A percentile compares a stretch with the other conserved stretches of the same genome.
Conservation (phyloP, 2,888 invertebrate genomes). For the Chrysolina oricalcia region DNA sequence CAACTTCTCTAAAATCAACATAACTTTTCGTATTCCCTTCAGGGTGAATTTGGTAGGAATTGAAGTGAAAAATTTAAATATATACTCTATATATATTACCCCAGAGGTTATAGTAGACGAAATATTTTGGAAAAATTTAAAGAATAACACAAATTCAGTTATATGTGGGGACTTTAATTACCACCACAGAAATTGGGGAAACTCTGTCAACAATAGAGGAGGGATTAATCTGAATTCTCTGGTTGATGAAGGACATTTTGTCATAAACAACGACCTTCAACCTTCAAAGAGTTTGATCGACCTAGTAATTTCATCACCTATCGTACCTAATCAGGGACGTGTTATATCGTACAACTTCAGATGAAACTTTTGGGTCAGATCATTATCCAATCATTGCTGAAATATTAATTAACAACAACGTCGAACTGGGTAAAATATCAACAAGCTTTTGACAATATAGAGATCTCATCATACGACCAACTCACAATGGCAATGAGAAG, state of each 20-base stretch:
- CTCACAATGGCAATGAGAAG: not conserved
- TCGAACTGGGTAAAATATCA: not conserved
- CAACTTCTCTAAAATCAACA: not conserved
- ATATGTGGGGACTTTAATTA: conserved; percentile 17
- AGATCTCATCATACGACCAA: not conserved
- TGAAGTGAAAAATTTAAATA: not conserved
- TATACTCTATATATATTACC: conserved; percentile 20
- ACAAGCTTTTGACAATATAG: not conserved
- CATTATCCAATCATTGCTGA: conserved; percentile 8
- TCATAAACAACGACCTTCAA: not conserved
- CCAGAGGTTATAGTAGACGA: conserved; percentile 5
- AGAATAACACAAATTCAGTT: not conserved
- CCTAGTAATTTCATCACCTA: conserved; percentile 7
- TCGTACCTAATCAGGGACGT: not conserved
- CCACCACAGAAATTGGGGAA: conserved; percentile 13
- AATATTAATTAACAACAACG: conserved; percentile 1
- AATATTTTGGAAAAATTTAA: not conserved
- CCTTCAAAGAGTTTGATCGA: conserved; percentile 10
- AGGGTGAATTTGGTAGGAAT: conserved; percentile 20
- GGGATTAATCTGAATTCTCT: not conserved
- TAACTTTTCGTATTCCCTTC: not conserved
- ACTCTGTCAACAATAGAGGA: conserved; percentile 7
- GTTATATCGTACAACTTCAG: not conserved
- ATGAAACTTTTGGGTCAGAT: conserved; percentile 14
- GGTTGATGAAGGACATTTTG: conserved; percentile 14